A percentile compares a stretch with the other conserved stretches of the same genome.
phyloP scores from a whole-genome alignment of 1,140 invertebrate genomes.

The Microplitis demolitor region DNA sequence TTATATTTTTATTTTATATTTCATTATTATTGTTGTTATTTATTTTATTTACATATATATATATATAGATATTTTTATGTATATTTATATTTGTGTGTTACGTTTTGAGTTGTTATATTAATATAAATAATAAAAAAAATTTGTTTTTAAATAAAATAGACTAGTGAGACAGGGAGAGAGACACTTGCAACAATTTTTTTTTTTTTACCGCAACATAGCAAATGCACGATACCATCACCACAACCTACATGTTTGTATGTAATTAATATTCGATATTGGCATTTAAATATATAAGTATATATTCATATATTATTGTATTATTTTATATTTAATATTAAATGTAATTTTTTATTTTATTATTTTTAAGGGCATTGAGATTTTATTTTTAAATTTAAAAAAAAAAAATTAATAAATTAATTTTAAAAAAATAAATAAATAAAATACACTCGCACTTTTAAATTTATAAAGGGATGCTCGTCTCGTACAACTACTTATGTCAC shows the following conservation, averaged over 20 bases:
- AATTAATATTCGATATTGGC: constrained; percentile 26
- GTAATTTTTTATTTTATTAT: too few species aligned
- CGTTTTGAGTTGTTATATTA: neutral
- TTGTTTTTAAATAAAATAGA: constrained; percentile 23
- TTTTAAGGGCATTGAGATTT: too few species aligned
- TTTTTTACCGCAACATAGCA: constrained; percentile 57
- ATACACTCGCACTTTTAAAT: constrained; percentile 32
- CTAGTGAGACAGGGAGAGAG: constrained; percentile 27
- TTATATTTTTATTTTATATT: constrained; percentile 35
- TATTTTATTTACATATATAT: constrained; percentile 9
- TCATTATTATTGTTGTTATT: constrained; percentile 2
- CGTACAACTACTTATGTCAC: constrained; percentile 47
- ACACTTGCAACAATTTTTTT: constrained; percentile 26
- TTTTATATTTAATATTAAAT: too few species aligned
- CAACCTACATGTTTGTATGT: constrained; percentile 47
- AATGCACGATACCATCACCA: constrained; percentile 63
- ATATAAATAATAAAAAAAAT: constrained; percentile 8
- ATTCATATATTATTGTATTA: neutral
- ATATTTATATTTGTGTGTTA: constrained; percentile 12
- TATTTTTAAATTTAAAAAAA: neutral
- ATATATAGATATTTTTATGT: constrained; percentile 15
- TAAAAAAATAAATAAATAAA: constrained; percentile 30
- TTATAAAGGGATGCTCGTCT: constrained; percentile 61
- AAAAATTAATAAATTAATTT: constrained; percentile 32
- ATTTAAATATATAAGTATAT: constrained; percentile 18